phyloP scores from a whole-genome alignment of 1,140 invertebrate genomes.

The Mercenaria mercenaria region DNA sequence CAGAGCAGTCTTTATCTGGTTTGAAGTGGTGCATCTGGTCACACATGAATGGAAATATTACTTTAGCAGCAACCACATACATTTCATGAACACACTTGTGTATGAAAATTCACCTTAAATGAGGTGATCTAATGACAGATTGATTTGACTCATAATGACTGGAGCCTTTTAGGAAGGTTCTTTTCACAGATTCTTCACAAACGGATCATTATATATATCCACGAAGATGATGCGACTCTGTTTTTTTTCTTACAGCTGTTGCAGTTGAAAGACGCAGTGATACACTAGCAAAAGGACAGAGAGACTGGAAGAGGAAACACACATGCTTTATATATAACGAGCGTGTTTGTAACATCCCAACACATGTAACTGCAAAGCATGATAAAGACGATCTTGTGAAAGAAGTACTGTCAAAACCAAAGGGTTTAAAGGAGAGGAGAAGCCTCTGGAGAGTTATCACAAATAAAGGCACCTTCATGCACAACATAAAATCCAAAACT shows the following conservation, averaged over 20 bases:
- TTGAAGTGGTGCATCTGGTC: too few species aligned
- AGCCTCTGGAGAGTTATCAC: conserved; percentile 18
- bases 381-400: conserved; percentile 26
- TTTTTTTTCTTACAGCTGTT: conserved; percentile 4
- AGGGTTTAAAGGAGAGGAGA: conserved; percentile 22
- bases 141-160: too few species aligned
- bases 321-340: conserved; percentile 29
- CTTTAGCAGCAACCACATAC: too few species aligned
- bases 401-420: conserved; percentile 24
- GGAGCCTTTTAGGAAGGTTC: too few species aligned
- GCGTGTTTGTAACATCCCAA: conserved; percentile 32
- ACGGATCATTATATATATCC: too few species aligned
- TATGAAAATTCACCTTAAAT: too few species aligned
- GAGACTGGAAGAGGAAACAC: conserved; percentile 40
- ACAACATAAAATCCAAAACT: conserved; percentile 12
- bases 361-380: conserved; percentile 32
- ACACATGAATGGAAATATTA: too few species aligned
- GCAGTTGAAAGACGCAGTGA: conserved; percentile 24
- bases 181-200: too few species aligned
- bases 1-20: too few species aligned
- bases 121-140: too few species aligned
- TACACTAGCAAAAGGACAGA: conserved; percentile 9
- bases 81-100: too few species aligned
- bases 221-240: too few species aligned
- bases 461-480: conserved; percentile 28